A percentile compares a stretch with the other conserved stretches of the same genome.
These are phyloP conservation scores for Parus major DNA, from an alignment of 2,113 vertebrate species.

Conservation along the genomic window DNA sequence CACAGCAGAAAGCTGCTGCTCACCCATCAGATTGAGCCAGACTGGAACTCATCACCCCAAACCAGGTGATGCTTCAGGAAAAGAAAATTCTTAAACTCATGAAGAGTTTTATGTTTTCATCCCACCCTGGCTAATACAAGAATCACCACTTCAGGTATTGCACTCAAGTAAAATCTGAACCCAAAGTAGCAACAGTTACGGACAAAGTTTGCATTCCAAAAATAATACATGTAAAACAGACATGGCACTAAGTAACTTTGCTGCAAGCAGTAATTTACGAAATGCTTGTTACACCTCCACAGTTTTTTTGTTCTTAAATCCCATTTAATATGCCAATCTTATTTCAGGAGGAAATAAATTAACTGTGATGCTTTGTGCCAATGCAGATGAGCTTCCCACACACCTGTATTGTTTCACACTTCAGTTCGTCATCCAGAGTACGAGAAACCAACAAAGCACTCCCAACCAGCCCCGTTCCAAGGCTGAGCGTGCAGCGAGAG, in stretches of 20 bases:
- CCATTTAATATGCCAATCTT: constrained; percentile 60
- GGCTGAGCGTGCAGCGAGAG: background rate
- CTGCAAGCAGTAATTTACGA: constrained; percentile 36
- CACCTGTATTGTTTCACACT: constrained; percentile 43
- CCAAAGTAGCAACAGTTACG: background rate
- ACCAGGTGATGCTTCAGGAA: background rate
- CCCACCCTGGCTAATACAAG: background rate
- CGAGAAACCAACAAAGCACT: background rate
- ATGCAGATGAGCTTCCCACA: constrained; percentile 69
- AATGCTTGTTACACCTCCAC: constrained; percentile 57
- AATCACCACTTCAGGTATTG: background rate
- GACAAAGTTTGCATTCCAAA: constrained; percentile 23
- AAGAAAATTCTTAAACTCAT: background rate
- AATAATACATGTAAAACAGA: constrained; percentile 1
- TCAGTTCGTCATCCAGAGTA: constrained; percentile 21
- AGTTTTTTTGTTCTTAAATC: constrained; percentile 52
- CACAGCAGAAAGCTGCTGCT: background rate
- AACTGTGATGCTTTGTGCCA: constrained; percentile 60
- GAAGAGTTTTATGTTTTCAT: background rate
- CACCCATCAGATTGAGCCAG: background rate
- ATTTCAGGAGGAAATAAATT: constrained; percentile 59
- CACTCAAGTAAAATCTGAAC: background rate
- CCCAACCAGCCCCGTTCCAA: background rate
- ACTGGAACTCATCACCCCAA: background rate
- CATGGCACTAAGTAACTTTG: background rate